Evolutionary conservation across 2,797 vertebrate species (phyloP).

Genomic region (Poecile montanus): DNA sequence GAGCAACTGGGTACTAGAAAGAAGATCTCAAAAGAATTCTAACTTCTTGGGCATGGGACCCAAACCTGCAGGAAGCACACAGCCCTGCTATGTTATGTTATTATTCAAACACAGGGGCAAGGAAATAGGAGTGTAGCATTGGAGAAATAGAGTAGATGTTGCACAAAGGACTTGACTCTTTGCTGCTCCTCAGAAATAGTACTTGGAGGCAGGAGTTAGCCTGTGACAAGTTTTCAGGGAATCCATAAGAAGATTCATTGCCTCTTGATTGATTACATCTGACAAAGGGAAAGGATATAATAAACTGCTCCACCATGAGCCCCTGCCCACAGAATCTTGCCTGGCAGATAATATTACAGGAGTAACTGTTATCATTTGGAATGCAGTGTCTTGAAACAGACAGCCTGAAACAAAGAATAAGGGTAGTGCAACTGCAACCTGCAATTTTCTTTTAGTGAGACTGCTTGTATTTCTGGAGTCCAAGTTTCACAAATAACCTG

Average conservation of each 20-base stretch:
- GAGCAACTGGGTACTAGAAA: neutral
- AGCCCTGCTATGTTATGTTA: rapidly evolving
- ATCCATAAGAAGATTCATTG: neutral
- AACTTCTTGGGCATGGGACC: neutral
- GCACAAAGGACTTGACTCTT: neutral
- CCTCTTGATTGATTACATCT: neutral
- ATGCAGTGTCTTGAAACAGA: neutral
- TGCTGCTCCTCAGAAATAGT: neutral
- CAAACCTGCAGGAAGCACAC: neutral
- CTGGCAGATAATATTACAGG: neutral
- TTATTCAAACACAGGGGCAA: neutral
- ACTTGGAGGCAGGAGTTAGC: neutral
- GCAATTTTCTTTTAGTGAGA: neutral
- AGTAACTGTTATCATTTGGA: neutral
- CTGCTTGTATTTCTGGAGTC: neutral
- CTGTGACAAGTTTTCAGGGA: neutral
- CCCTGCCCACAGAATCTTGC: neutral
- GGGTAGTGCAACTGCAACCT: neutral
- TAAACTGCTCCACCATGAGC: neutral
- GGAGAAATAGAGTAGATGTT: neutral
- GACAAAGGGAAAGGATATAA: neutral
- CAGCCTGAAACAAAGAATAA: neutral
- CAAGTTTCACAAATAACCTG: neutral
- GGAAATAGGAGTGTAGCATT: neutral
- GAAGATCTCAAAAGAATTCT: neutral